Percentiles rank a stretch among this genome's conserved stretches.
Evolutionary conservation across 2,113 vertebrate genomes (phyloP).

Genomic region (Clupea harengus): DNA sequence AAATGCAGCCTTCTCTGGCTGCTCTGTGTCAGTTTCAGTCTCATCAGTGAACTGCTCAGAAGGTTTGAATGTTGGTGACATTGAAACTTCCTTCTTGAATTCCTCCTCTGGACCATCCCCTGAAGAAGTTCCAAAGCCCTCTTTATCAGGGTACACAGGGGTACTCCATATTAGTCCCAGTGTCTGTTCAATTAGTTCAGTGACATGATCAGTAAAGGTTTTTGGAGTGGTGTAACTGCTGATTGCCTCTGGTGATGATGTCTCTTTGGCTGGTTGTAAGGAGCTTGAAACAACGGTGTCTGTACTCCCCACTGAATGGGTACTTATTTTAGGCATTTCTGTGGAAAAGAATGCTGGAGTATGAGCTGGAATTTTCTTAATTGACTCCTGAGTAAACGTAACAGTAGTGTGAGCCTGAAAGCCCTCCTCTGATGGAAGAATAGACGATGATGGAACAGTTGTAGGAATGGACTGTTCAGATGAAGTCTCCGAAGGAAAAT

Average conservation of each 20-base stretch:
- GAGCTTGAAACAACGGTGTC: neutral
- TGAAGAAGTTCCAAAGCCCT: neutral
- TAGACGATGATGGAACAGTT: conserved; percentile 9
- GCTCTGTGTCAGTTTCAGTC: conserved; percentile 51
- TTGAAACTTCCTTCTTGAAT: no score
- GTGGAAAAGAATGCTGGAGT: neutral
- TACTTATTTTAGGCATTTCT: neutral
- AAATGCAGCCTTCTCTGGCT: conserved; percentile 2
- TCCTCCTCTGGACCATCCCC: conserved; percentile 14
- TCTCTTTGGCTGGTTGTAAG: neutral
- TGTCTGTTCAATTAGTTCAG: neutral
- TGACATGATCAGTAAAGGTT: neutral
- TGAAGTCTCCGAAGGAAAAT: neutral
- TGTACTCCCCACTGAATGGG: neutral
- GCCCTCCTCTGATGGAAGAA: conserved; percentile 13
- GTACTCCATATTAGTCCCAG: neutral
- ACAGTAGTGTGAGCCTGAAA: no score
- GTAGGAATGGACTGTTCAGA: neutral
- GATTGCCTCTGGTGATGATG: neutral
- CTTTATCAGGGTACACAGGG: neutral
- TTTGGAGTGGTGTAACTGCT: neutral
- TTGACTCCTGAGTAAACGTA: neutral
- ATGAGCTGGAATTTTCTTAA: neutral
- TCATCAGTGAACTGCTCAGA: conserved; percentile 53
- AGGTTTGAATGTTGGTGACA: conserved; percentile 35